Percentiles rank a stretch among this genome's conserved stretches.
Conservation (phyloP, 2,888 invertebrate species). For the Harpalus rufipes region DNA sequence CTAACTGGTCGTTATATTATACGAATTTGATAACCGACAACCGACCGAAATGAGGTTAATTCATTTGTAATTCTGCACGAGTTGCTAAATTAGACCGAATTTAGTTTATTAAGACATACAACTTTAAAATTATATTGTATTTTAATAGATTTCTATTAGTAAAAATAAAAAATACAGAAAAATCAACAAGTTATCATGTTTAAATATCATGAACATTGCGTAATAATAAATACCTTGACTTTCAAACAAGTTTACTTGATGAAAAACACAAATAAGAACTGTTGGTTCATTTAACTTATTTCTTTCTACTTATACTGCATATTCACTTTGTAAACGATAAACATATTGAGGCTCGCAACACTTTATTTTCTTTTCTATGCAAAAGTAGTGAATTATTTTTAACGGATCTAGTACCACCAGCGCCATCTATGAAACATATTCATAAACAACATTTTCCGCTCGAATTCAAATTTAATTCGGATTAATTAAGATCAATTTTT, state of each 20-base stretch:
- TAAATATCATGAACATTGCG: conserved; percentile 42
- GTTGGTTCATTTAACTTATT: not conserved
- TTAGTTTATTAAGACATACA: not conserved
- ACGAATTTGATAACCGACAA: conserved; percentile 7
- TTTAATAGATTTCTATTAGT: conserved; percentile 5
- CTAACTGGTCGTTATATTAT: not conserved
- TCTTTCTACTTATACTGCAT: conserved; percentile 17
- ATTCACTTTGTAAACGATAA: conserved; percentile 44
- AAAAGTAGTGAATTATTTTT: conserved; percentile 28
- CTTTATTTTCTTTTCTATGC: conserved; percentile 58
- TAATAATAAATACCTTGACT: conserved; percentile 58
- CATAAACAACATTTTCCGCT: conserved; percentile 40
- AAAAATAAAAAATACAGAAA: conserved; percentile 29
- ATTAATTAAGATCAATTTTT: conserved; percentile 54
- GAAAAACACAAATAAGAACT: not conserved
- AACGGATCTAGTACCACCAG: not conserved
- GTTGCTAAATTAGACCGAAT: not conserved
- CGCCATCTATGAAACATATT: conserved; percentile 32
- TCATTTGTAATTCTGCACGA: conserved; percentile 33
- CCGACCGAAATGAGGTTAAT: conserved; percentile 38
- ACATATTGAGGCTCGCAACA: conserved; percentile 60
- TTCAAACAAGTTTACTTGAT: conserved; percentile 10
- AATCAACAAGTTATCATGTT: conserved; percentile 47
- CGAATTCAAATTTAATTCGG: conserved; percentile 39
- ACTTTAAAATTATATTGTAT: not conserved